Evolutionary conservation across 1,140 invertebrate species (phyloP).

Genomic region (Acromyrmex charruanus): DNA sequence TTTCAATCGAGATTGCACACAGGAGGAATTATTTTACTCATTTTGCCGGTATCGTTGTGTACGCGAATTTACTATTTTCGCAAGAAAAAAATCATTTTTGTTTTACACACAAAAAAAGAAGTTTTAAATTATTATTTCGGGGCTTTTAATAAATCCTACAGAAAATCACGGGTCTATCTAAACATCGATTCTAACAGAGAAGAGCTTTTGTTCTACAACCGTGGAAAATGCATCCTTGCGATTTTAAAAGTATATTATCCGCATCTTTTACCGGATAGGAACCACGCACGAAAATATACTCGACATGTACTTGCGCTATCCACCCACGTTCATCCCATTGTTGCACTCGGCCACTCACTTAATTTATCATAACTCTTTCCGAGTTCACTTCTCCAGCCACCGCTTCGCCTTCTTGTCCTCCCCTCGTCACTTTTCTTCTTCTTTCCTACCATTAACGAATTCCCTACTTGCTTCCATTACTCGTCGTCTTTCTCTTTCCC

Average conservation of each 20-base stretch:
- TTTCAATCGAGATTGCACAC: not conserved
- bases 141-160: not conserved
- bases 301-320: not conserved
- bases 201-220: not conserved
- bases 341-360: constrained; percentile 27
- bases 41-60: not conserved
- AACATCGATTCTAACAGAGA: not conserved
- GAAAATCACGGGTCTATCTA: not conserved
- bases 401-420: not conserved
- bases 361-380: constrained; percentile 55
- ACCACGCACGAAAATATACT: constrained; percentile 25
- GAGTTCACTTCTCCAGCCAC: not conserved
- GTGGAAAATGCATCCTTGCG: not conserved
- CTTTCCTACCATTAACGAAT: constrained; percentile 32
- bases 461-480: constrained; percentile 3
- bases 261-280: constrained; percentile 13
- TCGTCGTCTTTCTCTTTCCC: not conserved
- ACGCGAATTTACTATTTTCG: not conserved
- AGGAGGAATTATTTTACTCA: not conserved
- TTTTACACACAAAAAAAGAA: not conserved
- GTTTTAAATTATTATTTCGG: constrained; percentile 11
- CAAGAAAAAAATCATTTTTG: not conserved
- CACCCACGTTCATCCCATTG: constrained; percentile 53
- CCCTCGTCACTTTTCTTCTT: constrained; percentile 12
- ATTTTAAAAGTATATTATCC: constrained; percentile 1